A percentile compares a stretch with the other conserved stretches of the same genome.
Evolutionary conservation across 2,113 vertebrate species (phyloP).

Genomic region (Pangasianodon gigas): DNA sequence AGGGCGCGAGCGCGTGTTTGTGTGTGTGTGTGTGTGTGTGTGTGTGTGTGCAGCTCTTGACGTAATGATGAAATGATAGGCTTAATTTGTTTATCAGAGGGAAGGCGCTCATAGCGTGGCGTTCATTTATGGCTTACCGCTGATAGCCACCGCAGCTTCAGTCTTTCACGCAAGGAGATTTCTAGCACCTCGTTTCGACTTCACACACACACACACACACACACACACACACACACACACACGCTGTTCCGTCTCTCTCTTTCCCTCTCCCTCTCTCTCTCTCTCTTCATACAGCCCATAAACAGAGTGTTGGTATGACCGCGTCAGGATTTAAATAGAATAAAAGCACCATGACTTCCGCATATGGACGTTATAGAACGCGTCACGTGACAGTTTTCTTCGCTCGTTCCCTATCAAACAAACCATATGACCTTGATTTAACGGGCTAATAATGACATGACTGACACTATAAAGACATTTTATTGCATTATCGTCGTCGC

Average conservation of each 20-base stretch:
- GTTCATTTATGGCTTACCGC: background rate
- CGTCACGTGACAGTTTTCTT: background rate
- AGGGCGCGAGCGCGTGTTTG: background rate
- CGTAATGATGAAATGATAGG: conserved; percentile 33
- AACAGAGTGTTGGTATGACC: background rate
- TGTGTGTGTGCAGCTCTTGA: conserved; percentile 24
- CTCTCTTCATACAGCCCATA: background rate
- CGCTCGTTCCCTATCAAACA: background rate
- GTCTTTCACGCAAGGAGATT: background rate
- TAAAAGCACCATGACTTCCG: background rate
- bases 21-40: background rate
- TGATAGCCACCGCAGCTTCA: conserved; percentile 12
- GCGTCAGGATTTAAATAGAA: conserved; percentile 15
- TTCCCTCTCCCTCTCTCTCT: conserved; percentile 10
- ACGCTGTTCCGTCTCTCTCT: background rate
- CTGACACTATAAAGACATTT: conserved; percentile 7
- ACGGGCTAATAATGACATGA: conserved; percentile 24
- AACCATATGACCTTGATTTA: conserved; percentile 52
- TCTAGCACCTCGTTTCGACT: conserved; percentile 32
- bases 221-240: background rate
- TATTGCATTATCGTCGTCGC: background rate
- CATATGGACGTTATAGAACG: background rate
- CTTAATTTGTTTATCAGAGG: conserved; percentile 44
- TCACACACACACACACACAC: conserved; percentile 9
- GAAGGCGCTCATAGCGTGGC: background rate